Evolutionary conservation across 1,140 invertebrate genomes (phyloP).

Genomic region (Dreissena rostriformis): DNA sequence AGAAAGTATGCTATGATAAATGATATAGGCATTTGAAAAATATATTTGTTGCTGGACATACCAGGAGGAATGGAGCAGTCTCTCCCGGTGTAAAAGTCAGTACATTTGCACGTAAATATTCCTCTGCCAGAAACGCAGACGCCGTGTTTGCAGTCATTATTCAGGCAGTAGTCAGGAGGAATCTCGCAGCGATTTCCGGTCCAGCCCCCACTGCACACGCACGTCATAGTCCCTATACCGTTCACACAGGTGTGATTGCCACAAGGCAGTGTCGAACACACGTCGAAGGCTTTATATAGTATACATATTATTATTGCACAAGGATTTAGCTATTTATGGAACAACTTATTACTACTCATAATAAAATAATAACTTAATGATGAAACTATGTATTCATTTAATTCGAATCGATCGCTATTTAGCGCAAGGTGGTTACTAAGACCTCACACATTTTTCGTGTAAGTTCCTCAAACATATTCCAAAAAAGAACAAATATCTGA

Average conservation of each 20-base stretch:
- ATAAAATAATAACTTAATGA: too few species aligned
- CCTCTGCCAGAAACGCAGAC: constrained; percentile 7
- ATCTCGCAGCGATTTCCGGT: constrained; percentile 7
- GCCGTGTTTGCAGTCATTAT: constrained; percentile 33
- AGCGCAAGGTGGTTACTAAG: too few species aligned
- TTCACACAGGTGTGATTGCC: constrained; percentile 22
- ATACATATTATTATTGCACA: too few species aligned
- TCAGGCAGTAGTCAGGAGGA: constrained; percentile 30
- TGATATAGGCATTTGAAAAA: too few species aligned
- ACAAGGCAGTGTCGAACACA: constrained; percentile 20
- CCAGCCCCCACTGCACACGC: constrained; percentile 35
- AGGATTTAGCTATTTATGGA: too few species aligned
- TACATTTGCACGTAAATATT: constrained; percentile 33
- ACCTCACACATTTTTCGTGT: too few species aligned
- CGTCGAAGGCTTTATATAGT: constrained; percentile 11
- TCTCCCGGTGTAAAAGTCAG: background rate
- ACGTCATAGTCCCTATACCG: background rate
- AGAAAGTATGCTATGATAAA: too few species aligned
- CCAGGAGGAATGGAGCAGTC: constrained; percentile 39
- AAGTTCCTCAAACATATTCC: too few species aligned
- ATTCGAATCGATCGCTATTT: too few species aligned
- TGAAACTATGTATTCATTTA: too few species aligned
- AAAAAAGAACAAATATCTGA: too few species aligned
- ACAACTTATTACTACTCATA: too few species aligned
- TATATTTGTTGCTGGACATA: background rate